Conservation (phyloP, 2,113 vertebrate species). For the Siphamia tubifer region DNA sequence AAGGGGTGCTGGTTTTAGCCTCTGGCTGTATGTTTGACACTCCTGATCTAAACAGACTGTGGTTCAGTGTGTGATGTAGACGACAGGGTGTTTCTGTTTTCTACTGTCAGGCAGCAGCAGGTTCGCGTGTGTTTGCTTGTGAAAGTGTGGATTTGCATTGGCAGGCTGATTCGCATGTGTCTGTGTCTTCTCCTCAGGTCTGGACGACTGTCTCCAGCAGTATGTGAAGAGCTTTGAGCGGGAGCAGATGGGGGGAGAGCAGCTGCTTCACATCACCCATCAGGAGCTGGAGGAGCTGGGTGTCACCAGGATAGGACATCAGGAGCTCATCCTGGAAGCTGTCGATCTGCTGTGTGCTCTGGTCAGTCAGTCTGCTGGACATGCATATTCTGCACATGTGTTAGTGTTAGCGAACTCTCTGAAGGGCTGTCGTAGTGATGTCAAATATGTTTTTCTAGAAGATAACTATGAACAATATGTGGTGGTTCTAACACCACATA, state of each 20-base stretch:
- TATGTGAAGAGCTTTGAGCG: constrained; percentile 93
- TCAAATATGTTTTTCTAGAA: no score
- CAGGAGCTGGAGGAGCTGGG: constrained; percentile 90
- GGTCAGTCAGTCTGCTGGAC: constrained; percentile 71
- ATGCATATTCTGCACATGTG: no score
- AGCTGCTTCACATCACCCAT: constrained; percentile 89
- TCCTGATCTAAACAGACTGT: no score
- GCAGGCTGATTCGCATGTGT: constrained; percentile 26
- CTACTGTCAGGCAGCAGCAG: neutral
- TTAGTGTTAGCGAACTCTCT: no score
- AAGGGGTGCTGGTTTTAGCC: no score
- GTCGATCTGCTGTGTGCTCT: constrained; percentile 88
- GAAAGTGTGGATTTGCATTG: no score
- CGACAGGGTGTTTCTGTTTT: neutral
- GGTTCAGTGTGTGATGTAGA: neutral
- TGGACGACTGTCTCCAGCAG: constrained; percentile 90
- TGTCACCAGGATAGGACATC: constrained; percentile 88
- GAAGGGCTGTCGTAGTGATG: no score
- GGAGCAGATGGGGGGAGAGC: constrained; percentile 89
- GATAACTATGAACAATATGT: no score
- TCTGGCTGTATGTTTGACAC: no score
- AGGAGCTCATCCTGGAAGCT: constrained; percentile 91
- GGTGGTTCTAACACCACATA: no score
- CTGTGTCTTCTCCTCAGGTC: constrained; percentile 71
- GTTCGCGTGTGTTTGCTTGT: no score